Conservation (phyloP, 2,888 invertebrate genomes). For the Antheraea yamamai region DNA sequence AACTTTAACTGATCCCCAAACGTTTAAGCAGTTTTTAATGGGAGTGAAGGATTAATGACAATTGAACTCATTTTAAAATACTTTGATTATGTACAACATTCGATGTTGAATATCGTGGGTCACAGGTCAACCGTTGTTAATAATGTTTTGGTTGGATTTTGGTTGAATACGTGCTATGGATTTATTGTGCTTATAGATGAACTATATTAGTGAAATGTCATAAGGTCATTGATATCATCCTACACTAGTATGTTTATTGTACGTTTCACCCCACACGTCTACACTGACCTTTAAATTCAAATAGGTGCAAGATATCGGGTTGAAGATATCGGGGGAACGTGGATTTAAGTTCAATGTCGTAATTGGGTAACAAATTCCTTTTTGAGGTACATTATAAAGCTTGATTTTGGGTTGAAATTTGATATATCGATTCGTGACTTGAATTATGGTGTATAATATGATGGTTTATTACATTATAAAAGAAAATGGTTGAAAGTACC, state of each 20-base stretch:
- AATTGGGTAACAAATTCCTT: neutral
- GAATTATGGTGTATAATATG: neutral
- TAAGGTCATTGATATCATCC: neutral
- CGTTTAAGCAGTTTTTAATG: too few species aligned
- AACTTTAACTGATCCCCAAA: too few species aligned
- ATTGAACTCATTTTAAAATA: too few species aligned
- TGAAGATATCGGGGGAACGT: neutral
- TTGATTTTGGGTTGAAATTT: too few species aligned
- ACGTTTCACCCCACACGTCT: neutral
- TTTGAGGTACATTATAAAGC: neutral
- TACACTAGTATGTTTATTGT: neutral
- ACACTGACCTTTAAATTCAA: neutral
- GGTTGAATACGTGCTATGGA: neutral
- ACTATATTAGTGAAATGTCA: neutral
- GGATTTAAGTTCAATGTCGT: neutral
- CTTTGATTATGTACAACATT: too few species aligned
- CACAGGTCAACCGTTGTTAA: neutral
- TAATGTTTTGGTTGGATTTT: neutral
- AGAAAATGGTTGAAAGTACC: neutral
- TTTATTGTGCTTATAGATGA: neutral
- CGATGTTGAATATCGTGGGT: too few species aligned
- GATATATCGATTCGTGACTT: too few species aligned
- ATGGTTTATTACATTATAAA: neutral
- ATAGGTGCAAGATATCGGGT: neutral
- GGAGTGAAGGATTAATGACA: too few species aligned